Percentiles rank a stretch among this genome's conserved stretches.
Evolutionary conservation across 1,140 invertebrate species (phyloP).

Genomic region (Drosophila mauritiana): DNA sequence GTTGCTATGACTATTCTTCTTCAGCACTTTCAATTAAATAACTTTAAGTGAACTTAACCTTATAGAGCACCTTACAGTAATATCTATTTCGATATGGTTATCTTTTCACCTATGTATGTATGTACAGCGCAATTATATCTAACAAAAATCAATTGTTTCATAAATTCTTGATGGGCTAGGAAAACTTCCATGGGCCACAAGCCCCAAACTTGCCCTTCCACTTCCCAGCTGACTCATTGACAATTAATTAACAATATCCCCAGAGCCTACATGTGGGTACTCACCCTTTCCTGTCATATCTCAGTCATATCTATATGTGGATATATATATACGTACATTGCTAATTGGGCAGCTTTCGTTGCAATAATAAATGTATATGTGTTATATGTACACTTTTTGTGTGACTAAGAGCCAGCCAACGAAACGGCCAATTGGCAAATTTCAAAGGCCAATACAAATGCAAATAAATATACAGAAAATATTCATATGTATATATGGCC

Average conservation of each 20-base stretch:
- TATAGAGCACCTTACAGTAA: too few relatives aligned
- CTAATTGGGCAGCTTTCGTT: slow-evolving; percentile 80
- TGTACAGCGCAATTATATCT: too few relatives aligned
- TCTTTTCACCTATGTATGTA: neutral
- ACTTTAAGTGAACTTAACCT: too few relatives aligned
- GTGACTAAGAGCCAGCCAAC: slow-evolving; percentile 62
- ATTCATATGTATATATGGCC: slow-evolving; percentile 45
- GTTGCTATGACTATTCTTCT: too few relatives aligned
- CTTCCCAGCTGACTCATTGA: slow-evolving; percentile 62
- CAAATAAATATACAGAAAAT: slow-evolving; percentile 44
- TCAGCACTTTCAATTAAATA: too few relatives aligned
- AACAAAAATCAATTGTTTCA: slow-evolving; percentile 13
- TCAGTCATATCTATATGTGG: slow-evolving; percentile 20
- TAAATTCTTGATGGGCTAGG: slow-evolving; percentile 4
- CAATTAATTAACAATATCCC: slow-evolving; percentile 73
- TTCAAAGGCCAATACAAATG: slow-evolving; percentile 71
- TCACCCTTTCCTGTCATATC: slow-evolving; percentile 25
- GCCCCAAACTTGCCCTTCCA: slow-evolving; percentile 22
- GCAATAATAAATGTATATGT: slow-evolving; percentile 68
- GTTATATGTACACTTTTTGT: slow-evolving; percentile 45
- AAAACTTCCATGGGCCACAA: slow-evolving; percentile 16
- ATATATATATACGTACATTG: slow-evolving; percentile 36
- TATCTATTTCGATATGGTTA: too few relatives aligned
- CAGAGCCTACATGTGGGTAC: slow-evolving; percentile 15
- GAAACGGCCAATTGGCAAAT: slow-evolving; percentile 65